Percentiles rank a stretch among this genome's conserved stretches.
phyloP scores from a whole-genome alignment of 2,797 vertebrate genomes.

The Furcifer pardalis region DNA sequence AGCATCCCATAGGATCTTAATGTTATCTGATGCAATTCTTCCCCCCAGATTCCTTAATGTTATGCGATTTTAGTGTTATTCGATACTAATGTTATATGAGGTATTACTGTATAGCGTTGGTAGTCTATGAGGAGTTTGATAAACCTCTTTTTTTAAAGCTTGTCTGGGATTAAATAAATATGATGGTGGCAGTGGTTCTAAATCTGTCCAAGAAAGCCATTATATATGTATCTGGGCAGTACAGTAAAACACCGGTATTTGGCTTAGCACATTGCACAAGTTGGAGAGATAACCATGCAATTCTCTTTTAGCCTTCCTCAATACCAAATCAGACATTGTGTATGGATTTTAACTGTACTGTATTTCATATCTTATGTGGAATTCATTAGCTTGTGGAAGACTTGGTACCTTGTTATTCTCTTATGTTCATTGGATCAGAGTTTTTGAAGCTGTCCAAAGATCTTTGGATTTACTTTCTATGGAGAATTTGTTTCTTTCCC shows the following conservation, averaged over 20 bases:
- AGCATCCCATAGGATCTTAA: too few species aligned
- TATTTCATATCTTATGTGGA: not conserved
- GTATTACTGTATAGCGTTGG: not conserved
- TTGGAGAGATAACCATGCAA: not conserved
- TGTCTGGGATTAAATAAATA: not conserved
- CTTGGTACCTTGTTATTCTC: not conserved
- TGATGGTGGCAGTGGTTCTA: not conserved
- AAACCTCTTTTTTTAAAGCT: not conserved
- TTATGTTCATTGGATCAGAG: not conserved
- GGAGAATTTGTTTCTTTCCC: not conserved
- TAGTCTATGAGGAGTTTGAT: not conserved
- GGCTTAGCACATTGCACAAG: not conserved
- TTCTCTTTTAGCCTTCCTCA: not conserved
- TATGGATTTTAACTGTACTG: not conserved
- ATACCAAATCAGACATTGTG: not conserved
- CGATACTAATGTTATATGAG: too few species aligned
- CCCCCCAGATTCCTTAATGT: too few species aligned
- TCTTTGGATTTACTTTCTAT: not conserved
- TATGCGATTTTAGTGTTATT: too few species aligned
- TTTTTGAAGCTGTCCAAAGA: constrained; percentile 12
- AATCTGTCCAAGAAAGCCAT: not conserved
- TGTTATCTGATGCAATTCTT: too few species aligned
- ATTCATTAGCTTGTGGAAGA: not conserved
- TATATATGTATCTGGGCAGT: not conserved
- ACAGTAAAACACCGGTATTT: too few species aligned